phyloP scores from a whole-genome alignment of 2,113 vertebrate species.

The Malurus elegans region DNA sequence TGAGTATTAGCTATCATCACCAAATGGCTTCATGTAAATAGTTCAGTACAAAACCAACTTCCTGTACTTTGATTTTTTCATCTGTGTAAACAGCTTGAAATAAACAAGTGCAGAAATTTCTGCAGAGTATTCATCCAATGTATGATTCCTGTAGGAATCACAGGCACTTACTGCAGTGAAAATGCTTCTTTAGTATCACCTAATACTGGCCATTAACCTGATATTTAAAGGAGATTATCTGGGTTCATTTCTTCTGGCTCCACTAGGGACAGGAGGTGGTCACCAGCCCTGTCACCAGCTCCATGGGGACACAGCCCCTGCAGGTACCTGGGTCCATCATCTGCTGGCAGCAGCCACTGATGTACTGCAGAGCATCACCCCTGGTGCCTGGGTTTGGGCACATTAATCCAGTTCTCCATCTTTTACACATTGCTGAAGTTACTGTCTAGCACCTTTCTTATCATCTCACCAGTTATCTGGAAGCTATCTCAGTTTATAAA shows the following conservation, averaged over 20 bases:
- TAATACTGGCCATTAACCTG: background rate
- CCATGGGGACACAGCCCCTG: background rate
- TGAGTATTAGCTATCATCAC: background rate
- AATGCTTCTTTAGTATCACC: background rate
- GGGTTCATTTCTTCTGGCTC: background rate
- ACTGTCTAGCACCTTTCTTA: background rate
- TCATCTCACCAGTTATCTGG: background rate
- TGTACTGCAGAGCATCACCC: background rate
- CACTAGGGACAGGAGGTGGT: too few relatives aligned
- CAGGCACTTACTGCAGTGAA: background rate
- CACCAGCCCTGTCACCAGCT: background rate
- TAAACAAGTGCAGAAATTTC: background rate
- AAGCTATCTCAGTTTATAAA: background rate
- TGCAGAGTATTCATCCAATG: background rate
- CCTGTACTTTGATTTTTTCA: background rate
- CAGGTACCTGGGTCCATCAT: background rate
- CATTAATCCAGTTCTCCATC: background rate
- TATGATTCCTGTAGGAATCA: background rate
- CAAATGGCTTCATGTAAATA: background rate
- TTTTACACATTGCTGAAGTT: background rate
- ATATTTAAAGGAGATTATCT: background rate
- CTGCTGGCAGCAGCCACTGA: rapidly evolving
- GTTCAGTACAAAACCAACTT: background rate
- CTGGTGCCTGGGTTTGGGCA: background rate
- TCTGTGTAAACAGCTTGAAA: background rate